phyloP scores from a whole-genome alignment of 2,113 vertebrate species.

The Cebus imitator region DNA sequence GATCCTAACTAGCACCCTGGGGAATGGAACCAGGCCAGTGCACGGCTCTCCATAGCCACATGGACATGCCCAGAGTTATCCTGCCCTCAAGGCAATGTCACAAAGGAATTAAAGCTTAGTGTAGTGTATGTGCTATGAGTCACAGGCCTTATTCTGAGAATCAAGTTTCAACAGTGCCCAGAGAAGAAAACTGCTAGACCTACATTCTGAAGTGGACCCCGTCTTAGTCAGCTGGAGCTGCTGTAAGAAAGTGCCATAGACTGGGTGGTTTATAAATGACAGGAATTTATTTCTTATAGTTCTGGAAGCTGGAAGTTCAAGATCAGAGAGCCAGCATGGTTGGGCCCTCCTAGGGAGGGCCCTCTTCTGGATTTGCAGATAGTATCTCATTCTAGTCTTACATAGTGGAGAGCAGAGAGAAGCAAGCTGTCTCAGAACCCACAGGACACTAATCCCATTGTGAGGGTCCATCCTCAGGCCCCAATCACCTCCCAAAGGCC shows the following conservation, averaged over 20 bases:
- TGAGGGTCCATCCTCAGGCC: not conserved
- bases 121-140: rapidly evolving
- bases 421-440: not conserved
- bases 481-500: not conserved
- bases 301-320: not conserved
- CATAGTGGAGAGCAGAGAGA: not conserved
- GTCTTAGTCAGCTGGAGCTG: not conserved
- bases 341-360: too few relatives aligned
- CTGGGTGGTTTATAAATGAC: not conserved
- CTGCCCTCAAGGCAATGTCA: not conserved
- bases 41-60: not conserved
- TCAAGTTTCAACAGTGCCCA: not conserved
- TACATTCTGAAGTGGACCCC: not conserved
- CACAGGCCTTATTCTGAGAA: not conserved
- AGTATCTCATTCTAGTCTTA: not conserved
- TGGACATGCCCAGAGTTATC: not conserved
- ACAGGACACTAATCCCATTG: not conserved
- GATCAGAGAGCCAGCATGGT: not conserved
- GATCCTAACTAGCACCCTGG: not conserved
- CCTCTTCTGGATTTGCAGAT: not conserved
- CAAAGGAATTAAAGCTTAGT: not conserved
- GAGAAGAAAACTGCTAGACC: not conserved
- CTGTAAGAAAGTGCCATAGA: not conserved
- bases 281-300: not conserved
- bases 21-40: not conserved